These are phyloP conservation scores for Tiphia femorata DNA, from an alignment of 2,888 invertebrate species.

Conservation along the genomic window DNA sequence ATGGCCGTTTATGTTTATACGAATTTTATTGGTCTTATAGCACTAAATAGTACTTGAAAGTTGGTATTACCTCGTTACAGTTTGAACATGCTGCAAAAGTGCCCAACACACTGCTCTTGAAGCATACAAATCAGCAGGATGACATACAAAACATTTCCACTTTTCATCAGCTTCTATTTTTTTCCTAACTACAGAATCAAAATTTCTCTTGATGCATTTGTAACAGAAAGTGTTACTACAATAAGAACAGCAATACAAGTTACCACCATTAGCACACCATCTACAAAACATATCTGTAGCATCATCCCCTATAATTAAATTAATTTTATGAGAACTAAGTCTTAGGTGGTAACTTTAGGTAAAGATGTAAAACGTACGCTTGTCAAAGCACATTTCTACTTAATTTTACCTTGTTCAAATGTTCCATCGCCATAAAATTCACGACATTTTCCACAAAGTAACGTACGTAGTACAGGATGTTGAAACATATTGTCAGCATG, in stretches of 20 bases:
- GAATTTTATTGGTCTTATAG: no score
- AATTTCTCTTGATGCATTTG: constrained; percentile 82
- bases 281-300: constrained; percentile 86
- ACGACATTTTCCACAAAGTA: constrained; percentile 80
- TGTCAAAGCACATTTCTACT: neutral
- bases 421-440: constrained; percentile 86
- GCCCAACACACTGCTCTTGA: constrained; percentile 81
- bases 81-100: constrained; percentile 73
- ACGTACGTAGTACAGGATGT: constrained; percentile 81
- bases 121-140: constrained; percentile 76
- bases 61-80: constrained; percentile 56
- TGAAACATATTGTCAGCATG: constrained; percentile 76
- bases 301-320: constrained; percentile 74
- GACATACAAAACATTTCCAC: constrained; percentile 85
- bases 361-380: neutral
- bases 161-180: constrained; percentile 83
- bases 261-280: constrained; percentile 86
- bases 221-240: constrained; percentile 73
- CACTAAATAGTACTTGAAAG: no score
- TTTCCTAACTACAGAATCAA: constrained; percentile 76
- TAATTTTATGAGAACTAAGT: neutral
- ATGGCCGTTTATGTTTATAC: no score
- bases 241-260: constrained; percentile 83
- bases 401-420: constrained; percentile 76
- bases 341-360: neutral